Base-by-base conservation (phyloP, 1,140 invertebrate genomes). In the Cydia fagiglandana region DNA sequence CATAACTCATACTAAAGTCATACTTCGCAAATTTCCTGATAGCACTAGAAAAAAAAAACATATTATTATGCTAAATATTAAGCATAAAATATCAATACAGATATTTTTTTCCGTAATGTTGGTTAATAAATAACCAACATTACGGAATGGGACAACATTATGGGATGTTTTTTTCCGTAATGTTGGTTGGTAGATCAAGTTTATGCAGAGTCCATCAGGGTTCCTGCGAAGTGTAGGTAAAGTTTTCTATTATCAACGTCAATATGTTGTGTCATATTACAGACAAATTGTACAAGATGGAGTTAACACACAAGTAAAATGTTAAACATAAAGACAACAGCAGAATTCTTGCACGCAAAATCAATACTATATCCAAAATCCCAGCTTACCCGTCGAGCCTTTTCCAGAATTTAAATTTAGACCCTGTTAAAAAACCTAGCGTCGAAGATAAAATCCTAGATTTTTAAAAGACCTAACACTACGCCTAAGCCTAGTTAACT, bases 401-500 rank as follows among this genome's bases (percentile, higher is more conserved):
- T 38, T 78, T n/a, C 64, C 76, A 75, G 77, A 80, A 81, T 84
- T 74, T 77, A 86, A 85, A 83, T 84, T 83, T 83, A 88, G 84
- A 92, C 89, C 90, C 89, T 92, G 90, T 92, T 83, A 86, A 80
- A 87, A 87, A 92, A 90, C 86, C 88, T 91, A 92, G 88, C 89
- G 84, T 84, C 88, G 75, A 86, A 88, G 83, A 89, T 91, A 91
- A 85, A 88, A 87, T 87, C 86, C 87, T 91, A 92, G 87, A 90
- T 82, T 88, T 88, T 85, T 86, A 86, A 78, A 45, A 81, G 80
- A 86, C 80, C 85, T 90, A 89, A 88, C 79, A 81, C 84, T 91
- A 92, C 86, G 80, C 81, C 88, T 92, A 90, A 89, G 87, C 84
- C 80, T 84, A 83, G 50, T 79, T 88, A 89, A 83, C 85, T 92